A percentile compares a stretch with the other conserved stretches of the same genome.
Evolutionary conservation across 2,797 vertebrate genomes (phyloP).

Genomic region (Eulemur albifrons): DNA sequence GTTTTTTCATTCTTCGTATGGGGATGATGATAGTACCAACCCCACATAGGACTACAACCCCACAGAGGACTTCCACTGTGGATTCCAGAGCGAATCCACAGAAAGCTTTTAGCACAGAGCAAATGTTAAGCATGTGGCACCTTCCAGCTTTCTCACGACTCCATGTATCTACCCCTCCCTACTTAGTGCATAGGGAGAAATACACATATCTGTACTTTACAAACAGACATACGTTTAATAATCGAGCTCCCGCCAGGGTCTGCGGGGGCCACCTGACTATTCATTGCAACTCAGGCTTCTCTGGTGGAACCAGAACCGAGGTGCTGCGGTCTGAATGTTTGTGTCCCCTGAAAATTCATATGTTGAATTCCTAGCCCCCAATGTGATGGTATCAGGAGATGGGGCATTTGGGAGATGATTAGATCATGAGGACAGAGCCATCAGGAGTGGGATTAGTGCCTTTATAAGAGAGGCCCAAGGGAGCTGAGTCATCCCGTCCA

Average conservation of each 20-base stretch:
- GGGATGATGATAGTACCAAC: not conserved
- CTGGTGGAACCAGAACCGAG: not conserved
- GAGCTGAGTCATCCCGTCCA: not conserved
- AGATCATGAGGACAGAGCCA: not conserved
- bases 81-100: not conserved
- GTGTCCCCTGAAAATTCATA: not conserved
- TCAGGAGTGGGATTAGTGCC: not conserved
- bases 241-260: not conserved
- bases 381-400: not conserved
- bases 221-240: not conserved
- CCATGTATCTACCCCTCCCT: not conserved
- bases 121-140: not conserved
- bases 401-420: not conserved
- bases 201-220: not conserved
- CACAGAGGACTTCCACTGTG: not conserved
- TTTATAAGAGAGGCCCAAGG: not conserved
- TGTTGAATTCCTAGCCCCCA: not conserved
- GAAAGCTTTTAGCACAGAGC: not conserved
- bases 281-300: not conserved
- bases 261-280: not conserved
- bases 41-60: not conserved
- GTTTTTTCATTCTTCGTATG: not conserved
- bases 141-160: not conserved
- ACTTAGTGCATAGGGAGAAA: not conserved
- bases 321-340: not conserved